phyloP scores from a whole-genome alignment of 35 echinoderm and acorn worm genomes.

The Lytechinus pictus region DNA sequence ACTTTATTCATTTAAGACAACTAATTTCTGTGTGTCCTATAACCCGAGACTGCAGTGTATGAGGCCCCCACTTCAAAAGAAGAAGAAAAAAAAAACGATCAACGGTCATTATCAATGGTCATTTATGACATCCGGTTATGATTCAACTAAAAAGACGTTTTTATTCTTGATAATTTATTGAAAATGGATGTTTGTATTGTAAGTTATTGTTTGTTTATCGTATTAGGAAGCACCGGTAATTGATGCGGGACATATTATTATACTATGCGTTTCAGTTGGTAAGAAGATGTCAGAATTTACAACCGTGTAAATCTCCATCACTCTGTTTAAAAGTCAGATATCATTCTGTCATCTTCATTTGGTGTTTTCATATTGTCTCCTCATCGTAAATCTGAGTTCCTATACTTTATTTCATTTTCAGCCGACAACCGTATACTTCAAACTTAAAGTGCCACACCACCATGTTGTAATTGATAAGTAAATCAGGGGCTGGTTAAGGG shows the following conservation, averaged over 20 bases:
- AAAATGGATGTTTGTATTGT: neutral
- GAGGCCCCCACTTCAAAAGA: too few species aligned
- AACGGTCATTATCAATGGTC: neutral
- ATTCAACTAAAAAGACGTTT: neutral
- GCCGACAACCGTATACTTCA: too few species aligned
- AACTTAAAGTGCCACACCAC: too few species aligned
- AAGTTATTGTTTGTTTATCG: neutral
- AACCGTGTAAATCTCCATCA: neutral
- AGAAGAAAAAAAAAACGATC: neutral
- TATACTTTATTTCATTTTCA: too few species aligned
- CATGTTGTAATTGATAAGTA: too few species aligned
- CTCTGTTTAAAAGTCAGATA: neutral
- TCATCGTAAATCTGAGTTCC: neutral
- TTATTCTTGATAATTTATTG: neutral
- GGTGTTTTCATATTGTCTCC: neutral
- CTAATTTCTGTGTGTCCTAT: too few species aligned
- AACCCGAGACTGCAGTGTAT: too few species aligned
- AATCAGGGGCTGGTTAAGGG: too few species aligned
- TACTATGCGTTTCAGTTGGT: neutral
- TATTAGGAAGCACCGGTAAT: neutral
- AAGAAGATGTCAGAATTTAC: neutral
- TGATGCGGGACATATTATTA: neutral
- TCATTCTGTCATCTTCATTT: neutral
- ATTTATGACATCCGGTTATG: neutral
- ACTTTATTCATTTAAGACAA: too few species aligned